A percentile compares a stretch with the other conserved stretches of the same genome.
phyloP scores from a whole-genome alignment of 37 sponge, comb jelly and placozoan genomes.

The Aplysina aerophoba region DNA sequence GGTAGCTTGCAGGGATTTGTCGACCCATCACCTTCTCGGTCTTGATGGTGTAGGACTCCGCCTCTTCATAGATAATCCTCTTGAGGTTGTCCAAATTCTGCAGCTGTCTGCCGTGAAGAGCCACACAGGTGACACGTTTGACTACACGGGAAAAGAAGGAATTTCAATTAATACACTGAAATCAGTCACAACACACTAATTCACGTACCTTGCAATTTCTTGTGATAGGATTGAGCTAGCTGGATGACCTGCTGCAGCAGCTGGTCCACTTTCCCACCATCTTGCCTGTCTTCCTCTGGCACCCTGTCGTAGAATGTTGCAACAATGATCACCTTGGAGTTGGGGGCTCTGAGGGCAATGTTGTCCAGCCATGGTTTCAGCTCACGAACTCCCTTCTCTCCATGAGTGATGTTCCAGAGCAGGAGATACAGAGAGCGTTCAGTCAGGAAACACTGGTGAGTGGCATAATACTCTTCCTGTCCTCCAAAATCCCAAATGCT shows the following conservation, averaged over 20 bases:
- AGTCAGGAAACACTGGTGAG: slow-evolving; percentile 96
- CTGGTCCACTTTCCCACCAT: slow-evolving; percentile 6
- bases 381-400: slow-evolving; percentile 78
- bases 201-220: slow-evolving; percentile 35
- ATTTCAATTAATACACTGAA: too few species aligned
- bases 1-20: slow-evolving; percentile 61
- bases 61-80: slow-evolving; percentile 54
- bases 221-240: slow-evolving; percentile 29
- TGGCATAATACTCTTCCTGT: slow-evolving; percentile 95
- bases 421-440: slow-evolving; percentile 91
- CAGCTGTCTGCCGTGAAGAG: slow-evolving; percentile 8
- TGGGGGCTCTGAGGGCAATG: slow-evolving; percentile 85
- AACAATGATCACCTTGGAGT: slow-evolving; percentile 83
- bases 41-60: slow-evolving; percentile 35
- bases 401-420: slow-evolving; percentile 79
- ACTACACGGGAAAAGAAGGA: neutral
- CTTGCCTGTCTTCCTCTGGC: slow-evolving; percentile 48
- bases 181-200: neutral
- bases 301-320: slow-evolving; percentile 89
- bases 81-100: slow-evolving; percentile 51
- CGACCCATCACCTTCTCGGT: slow-evolving; percentile 59
- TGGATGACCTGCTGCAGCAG: slow-evolving; percentile 35
- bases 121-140: neutral
- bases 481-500: slow-evolving; percentile 95
- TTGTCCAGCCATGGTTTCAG: slow-evolving; percentile 92